phyloP scores from a whole-genome alignment of 2,113 vertebrate species.

The Octodon degus region DNA sequence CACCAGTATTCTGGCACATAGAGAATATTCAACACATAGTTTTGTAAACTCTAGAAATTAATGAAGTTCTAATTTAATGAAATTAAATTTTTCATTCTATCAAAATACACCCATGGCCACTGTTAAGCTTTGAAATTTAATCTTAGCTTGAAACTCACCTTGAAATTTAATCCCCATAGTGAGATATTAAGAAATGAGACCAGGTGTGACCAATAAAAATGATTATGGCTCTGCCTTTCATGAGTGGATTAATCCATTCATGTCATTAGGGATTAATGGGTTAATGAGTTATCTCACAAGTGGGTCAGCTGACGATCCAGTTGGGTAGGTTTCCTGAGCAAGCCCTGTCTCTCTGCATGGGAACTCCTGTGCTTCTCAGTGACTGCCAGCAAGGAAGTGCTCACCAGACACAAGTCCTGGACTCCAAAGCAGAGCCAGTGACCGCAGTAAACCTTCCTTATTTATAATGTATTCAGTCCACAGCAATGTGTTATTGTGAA shows the following conservation, averaged over 20 bases:
- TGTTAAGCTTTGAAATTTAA: background rate
- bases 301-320: background rate
- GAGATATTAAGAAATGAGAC: background rate
- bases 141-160: background rate
- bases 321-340: background rate
- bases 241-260: background rate
- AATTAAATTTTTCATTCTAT: constrained; percentile 21
- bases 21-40: background rate
- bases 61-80: background rate
- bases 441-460: background rate
- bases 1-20: background rate
- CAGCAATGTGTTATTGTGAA: background rate
- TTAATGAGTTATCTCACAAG: background rate
- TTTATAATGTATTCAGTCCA: background rate
- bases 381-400: background rate
- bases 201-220: background rate
- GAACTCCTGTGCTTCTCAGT: accelerated
- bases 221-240: background rate
- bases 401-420: background rate
- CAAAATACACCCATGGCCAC: background rate
- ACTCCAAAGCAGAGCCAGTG: background rate
- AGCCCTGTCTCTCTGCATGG: background rate
- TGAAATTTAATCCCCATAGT: background rate
- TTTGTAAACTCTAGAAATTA: background rate
- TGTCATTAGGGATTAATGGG: background rate